Conservation (phyloP, 1,140 invertebrate species). For the Diprion similis region DNA sequence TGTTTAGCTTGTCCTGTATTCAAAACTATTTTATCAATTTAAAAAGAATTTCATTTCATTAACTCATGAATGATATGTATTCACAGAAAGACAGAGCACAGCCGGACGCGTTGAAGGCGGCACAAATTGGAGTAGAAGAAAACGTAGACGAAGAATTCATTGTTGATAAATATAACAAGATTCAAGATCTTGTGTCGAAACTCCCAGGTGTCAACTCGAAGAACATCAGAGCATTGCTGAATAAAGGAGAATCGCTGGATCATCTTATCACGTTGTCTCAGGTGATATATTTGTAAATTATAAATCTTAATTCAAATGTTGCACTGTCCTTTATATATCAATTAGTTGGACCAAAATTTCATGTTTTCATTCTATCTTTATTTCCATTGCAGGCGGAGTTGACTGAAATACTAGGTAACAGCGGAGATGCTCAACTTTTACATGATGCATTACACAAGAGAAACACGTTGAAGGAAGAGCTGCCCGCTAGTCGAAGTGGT, state of each 20-base stretch:
- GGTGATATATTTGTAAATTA: slow-evolving; percentile 48
- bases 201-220: slow-evolving; percentile 90
- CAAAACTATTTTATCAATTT: slow-evolving; percentile 10
- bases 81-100: slow-evolving; percentile 76
- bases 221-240: slow-evolving; percentile 82
- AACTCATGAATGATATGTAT: slow-evolving; percentile 14
- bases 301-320: slow-evolving; percentile 17
- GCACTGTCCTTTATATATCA: slow-evolving; percentile 15
- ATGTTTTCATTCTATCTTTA: slow-evolving; percentile 19
- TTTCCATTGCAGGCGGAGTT: slow-evolving; percentile 68
- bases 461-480: slow-evolving; percentile 58
- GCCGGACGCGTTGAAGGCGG: slow-evolving; percentile 75
- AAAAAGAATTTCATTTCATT: slow-evolving; percentile 11
- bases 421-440: slow-evolving; percentile 67
- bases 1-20: slow-evolving; percentile 8
- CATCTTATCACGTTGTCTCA: slow-evolving; percentile 67
- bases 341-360: slow-evolving; percentile 7
- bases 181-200: slow-evolving; percentile 88
- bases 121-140: slow-evolving; percentile 70
- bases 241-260: slow-evolving; percentile 79
- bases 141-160: slow-evolving; percentile 62
- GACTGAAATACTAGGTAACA: slow-evolving; percentile 70
- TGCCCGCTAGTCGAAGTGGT: slow-evolving; percentile 22
- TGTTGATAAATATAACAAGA: slow-evolving; percentile 76
- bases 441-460: slow-evolving; percentile 70